Base-by-base conservation (phyloP, 2,113 vertebrate genomes). In the Orcinus orca region DNA sequence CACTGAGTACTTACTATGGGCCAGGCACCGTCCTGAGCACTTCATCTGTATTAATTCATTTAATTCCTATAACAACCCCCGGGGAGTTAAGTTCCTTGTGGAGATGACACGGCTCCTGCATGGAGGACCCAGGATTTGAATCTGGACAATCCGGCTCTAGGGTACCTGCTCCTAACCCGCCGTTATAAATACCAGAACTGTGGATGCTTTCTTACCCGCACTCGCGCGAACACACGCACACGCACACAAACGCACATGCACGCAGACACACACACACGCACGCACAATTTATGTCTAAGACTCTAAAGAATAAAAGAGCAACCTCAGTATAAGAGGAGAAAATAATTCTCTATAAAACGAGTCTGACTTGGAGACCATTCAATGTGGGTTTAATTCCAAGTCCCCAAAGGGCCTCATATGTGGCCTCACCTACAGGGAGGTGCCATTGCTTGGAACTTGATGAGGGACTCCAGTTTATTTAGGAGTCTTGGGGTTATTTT, bases 401-500 rank as follows among this genome's bases (percentile, higher is more conserved):
- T 44, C 25, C 33, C 31, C 70, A 25, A 70, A 73, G 26, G 29
- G 55, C 53, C 21, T 36, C 58, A 1, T 4, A 33, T 29, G 17
- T 60, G 41, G 73, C 65, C 53, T 96, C 41, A 82, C 47, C 90
- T 90, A 58, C 50, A 58, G 31, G 47, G 47, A 90, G 82, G 6
- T 79, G 41, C 33, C 26, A 15, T n/a, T 7, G 74, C 73, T 21
- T 82, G 63, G 88, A 29, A 77, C 68, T 63, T 83, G 55, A 44
- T 13, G 15, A 50, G 55, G 8, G 17, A 58, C 15, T 71, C 70
- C 15, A 31, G 73, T 50, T 94, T 85, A 73, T 26, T 67, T 81
- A 53, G 58, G 63, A 87, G 74, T 2, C 29, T 55, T 74, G 53
- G 38, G 85, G 92, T 97, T 94, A 95, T 93, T 97, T 95, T 93